phyloP scores from a whole-genome alignment of 2,888 invertebrate genomes.

The Adela reaumurella region DNA sequence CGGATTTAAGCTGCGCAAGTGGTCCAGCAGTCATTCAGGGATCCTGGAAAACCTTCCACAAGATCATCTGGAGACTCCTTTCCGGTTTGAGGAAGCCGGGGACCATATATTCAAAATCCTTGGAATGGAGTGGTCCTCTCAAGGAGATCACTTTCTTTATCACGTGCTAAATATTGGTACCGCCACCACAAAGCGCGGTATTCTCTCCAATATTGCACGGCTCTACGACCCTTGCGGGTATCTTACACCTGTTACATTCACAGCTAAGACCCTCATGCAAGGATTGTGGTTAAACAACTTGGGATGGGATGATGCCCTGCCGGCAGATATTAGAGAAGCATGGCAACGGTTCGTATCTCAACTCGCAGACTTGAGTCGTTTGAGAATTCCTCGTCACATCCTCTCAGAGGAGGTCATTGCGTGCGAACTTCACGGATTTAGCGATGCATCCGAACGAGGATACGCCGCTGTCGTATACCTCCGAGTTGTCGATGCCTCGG shows the following conservation, averaged over 20 bases:
- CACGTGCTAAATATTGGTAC: constrained; percentile 5
- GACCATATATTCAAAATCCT: constrained; percentile 10
- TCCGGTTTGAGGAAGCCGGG: constrained; percentile 3
- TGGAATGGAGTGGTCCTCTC: constrained; percentile 10
- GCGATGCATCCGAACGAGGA: constrained; percentile 8
- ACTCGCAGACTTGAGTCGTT: neutral
- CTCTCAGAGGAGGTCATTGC: neutral
- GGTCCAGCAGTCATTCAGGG: constrained; percentile 6
- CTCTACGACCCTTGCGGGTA: constrained; percentile 11
- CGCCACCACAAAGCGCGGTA: constrained; percentile 5
- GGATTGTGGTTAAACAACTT: neutral
- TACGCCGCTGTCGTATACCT: constrained; percentile 7
- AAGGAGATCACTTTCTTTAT: constrained; percentile 5
- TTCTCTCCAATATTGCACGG: constrained; percentile 8
- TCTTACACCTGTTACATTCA: constrained; percentile 8
- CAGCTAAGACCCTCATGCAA: neutral
- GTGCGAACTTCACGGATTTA: constrained; percentile 9
- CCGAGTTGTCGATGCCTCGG: neutral
- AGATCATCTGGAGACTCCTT: constrained; percentile 7
- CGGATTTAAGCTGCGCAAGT: constrained; percentile 15
- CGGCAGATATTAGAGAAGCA: neutral
- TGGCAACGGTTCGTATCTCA: neutral
- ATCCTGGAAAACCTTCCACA: constrained; percentile 1
- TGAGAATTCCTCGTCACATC: neutral
- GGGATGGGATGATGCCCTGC: neutral